phyloP scores from a whole-genome alignment of 2,113 vertebrate genomes.

The Jaculus jaculus region DNA sequence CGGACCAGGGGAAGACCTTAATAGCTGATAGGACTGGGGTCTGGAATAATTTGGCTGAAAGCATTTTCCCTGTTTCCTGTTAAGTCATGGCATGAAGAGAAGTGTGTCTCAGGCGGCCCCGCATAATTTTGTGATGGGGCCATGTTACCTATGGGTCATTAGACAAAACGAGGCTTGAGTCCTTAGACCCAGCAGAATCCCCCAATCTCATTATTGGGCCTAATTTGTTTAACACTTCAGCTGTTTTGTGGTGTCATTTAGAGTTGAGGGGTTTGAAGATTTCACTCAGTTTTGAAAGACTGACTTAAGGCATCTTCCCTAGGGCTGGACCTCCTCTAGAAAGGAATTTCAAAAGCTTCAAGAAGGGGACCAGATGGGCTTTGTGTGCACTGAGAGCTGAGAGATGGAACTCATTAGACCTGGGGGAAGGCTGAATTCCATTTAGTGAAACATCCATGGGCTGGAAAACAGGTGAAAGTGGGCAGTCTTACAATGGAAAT shows the following conservation, averaged over 20 bases:
- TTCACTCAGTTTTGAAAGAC: neutral
- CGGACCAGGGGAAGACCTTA: neutral
- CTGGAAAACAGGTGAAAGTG: neutral
- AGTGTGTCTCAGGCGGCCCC: neutral
- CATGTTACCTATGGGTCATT: neutral
- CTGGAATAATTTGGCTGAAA: neutral
- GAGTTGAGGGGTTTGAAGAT: neutral
- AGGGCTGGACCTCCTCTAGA: neutral
- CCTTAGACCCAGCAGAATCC: neutral
- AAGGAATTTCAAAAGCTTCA: neutral
- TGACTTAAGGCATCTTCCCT: neutral
- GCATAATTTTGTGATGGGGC: neutral
- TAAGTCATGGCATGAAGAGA: neutral
- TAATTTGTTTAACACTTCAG: neutral
- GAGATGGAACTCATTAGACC: neutral
- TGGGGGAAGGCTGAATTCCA: neutral
- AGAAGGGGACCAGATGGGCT: neutral
- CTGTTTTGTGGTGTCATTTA: neutral
- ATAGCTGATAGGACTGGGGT: neutral
- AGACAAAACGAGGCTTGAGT: neutral
- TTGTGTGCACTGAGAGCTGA: neutral
- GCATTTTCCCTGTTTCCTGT: neutral
- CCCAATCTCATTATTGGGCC: neutral
- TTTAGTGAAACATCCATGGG: neutral
- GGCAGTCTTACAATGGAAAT: neutral